Evolutionary conservation across 2,113 vertebrate genomes (phyloP).

Genomic region (Archocentrus centrarchus): DNA sequence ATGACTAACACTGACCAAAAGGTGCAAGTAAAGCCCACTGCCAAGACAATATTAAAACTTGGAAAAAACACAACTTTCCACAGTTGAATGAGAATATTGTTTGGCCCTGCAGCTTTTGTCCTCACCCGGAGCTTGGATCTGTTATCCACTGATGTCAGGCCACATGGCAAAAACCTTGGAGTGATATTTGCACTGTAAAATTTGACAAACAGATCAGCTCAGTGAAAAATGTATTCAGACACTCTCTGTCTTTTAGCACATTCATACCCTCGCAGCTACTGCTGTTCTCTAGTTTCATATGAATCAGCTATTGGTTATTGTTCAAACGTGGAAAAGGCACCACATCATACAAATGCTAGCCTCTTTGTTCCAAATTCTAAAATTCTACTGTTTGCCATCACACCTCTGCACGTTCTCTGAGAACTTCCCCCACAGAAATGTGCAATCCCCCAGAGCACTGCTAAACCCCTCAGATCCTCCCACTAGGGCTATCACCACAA

Average conservation of each 20-base stretch:
- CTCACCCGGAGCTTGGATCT: conserved; percentile 22
- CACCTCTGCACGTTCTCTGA: conserved; percentile 56
- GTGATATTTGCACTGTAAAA: conserved; percentile 34
- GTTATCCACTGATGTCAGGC: conserved; percentile 29
- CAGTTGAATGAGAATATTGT: conserved; percentile 27
- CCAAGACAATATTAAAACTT: conserved; percentile 20
- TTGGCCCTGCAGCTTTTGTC: conserved; percentile 47
- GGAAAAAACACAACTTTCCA: conserved; percentile 19
- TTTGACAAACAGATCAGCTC: conserved; percentile 48
- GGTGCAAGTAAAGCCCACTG: background rate
- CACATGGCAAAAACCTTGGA: conserved; percentile 35
- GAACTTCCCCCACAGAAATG: conserved; percentile 48
- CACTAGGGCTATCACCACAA: conserved; percentile 37
- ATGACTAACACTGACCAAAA: conserved; percentile 5
- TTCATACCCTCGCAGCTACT: background rate
- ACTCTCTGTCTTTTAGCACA: background rate
- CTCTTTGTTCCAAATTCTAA: conserved; percentile 33
- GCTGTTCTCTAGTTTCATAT: background rate
- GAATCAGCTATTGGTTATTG: conserved; percentile 15
- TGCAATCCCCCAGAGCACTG: conserved; percentile 37
- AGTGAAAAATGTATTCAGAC: conserved; percentile 5
- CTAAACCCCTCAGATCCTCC: conserved; percentile 61
- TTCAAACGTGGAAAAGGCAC: background rate
- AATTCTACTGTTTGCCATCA: conserved; percentile 39
- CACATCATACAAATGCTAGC: background rate